phyloP scores from a whole-genome alignment of 2,888 invertebrate species.

The Stenodera caucasica region DNA sequence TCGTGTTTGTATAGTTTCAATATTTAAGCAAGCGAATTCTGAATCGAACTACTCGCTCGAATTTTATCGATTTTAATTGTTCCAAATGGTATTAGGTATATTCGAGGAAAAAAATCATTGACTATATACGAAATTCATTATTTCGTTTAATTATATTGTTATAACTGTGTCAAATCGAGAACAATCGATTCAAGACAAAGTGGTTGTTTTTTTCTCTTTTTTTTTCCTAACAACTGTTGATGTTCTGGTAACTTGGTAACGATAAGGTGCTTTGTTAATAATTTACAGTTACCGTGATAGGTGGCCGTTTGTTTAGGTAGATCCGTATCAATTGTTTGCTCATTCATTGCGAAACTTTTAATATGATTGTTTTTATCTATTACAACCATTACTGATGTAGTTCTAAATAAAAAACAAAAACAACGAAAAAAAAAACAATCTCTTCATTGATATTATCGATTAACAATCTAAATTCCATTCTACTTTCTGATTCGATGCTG shows the following conservation, averaged over 20 bases:
- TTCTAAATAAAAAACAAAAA: neutral
- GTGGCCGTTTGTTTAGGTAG: slow-evolving; percentile 29
- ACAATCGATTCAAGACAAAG: slow-evolving; percentile 23
- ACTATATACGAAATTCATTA: too few relatives aligned
- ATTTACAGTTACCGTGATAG: slow-evolving; percentile 35
- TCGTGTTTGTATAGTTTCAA: slow-evolving; percentile 5
- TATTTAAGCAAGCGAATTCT: neutral
- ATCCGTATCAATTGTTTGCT: slow-evolving; percentile 33
- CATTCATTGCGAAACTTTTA: slow-evolving; percentile 30
- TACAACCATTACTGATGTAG: neutral
- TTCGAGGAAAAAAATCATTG: too few relatives aligned
- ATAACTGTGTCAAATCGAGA: slow-evolving; percentile 10
- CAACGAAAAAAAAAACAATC: neutral
- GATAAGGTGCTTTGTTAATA: slow-evolving; percentile 34
- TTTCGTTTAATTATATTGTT: neutral
- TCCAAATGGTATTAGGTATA: neutral
- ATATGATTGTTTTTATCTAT: slow-evolving; percentile 23
- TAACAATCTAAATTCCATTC: too few relatives aligned
- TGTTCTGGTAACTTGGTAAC: slow-evolving; percentile 34
- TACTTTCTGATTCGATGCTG: too few relatives aligned
- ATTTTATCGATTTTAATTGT: neutral
- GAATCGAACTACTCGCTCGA: neutral
- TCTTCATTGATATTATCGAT: neutral
- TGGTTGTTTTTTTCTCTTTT: slow-evolving; percentile 28
- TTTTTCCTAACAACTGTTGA: slow-evolving; percentile 27